Percentiles rank a stretch among this genome's conserved stretches.
phyloP scores from a whole-genome alignment of 2,888 invertebrate genomes.

The Erannis defoliaria region DNA sequence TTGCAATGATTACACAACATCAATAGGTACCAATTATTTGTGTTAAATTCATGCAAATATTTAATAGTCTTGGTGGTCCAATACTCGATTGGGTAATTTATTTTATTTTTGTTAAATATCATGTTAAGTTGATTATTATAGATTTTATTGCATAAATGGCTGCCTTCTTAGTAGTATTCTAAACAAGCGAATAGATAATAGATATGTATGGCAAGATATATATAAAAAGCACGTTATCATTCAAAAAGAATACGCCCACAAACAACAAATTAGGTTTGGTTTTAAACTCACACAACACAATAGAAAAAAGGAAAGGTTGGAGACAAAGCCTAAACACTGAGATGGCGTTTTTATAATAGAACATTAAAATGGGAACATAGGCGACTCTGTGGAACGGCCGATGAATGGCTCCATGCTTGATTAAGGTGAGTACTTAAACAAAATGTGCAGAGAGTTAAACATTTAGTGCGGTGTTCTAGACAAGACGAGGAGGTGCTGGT shows the following conservation, averaged over 20 bases:
- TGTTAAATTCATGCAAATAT: conserved; percentile 36
- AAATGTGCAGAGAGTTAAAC: conserved; percentile 75
- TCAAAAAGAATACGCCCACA: conserved; percentile 27
- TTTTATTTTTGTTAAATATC: no score
- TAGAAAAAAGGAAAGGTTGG: conserved; percentile 28
- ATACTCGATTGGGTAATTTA: not conserved
- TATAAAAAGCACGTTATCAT: conserved; percentile 24
- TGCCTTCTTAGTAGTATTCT: conserved; percentile 6
- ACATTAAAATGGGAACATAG: conserved; percentile 47
- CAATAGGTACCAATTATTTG: conserved; percentile 30
- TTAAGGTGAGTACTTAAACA: conserved; percentile 53
- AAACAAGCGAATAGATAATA: conserved; percentile 17
- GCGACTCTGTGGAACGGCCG: conserved; percentile 56
- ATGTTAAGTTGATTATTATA: not conserved
- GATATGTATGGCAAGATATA: conserved; percentile 10
- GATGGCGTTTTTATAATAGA: conserved; percentile 29
- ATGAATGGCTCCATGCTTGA: conserved; percentile 68
- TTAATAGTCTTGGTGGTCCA: conserved; percentile 5
- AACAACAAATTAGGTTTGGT: conserved; percentile 25
- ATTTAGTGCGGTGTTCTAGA: conserved; percentile 77
- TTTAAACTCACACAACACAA: conserved; percentile 31
- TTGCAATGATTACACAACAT: conserved; percentile 32
- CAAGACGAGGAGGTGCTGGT: conserved; percentile 74
- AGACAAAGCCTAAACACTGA: conserved; percentile 38
- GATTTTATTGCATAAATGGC: not conserved